A percentile compares a stretch with the other conserved stretches of the same genome.
These are phyloP conservation scores for Scylla paramamosain DNA, from an alignment of 1,140 invertebrate genomes.

Conservation along the genomic window DNA sequence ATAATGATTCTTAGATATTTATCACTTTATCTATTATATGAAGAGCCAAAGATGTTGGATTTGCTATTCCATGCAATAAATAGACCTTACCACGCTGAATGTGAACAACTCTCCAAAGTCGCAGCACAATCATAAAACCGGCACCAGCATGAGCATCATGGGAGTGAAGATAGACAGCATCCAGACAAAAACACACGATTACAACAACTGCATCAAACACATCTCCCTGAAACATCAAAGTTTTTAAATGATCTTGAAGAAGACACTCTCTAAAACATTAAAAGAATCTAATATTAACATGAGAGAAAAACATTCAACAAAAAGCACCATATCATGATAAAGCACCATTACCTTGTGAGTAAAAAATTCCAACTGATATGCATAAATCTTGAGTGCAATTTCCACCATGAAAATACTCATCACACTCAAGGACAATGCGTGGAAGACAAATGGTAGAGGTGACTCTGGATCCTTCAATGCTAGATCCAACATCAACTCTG, in stretches of 20 bases:
- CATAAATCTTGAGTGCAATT: conserved; percentile 68
- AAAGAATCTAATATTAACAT: not conserved
- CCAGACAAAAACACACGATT: conserved; percentile 60
- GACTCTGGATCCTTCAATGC: conserved; percentile 46
- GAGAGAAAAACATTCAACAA: not conserved
- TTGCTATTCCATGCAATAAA: not conserved
- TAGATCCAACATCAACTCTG: conserved; percentile 65
- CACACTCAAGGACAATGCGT: conserved; percentile 60
- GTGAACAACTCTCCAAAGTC: conserved; percentile 66
- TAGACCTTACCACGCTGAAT: conserved; percentile 67
- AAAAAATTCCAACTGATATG: conserved; percentile 69
- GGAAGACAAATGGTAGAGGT: conserved; percentile 60
- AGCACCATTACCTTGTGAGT: conserved; percentile 57
- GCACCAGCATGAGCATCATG: conserved; percentile 71
- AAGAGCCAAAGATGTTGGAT: not conserved
- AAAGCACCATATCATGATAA: too few species aligned
- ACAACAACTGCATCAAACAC: conserved; percentile 74
- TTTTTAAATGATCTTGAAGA: not conserved
- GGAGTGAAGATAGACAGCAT: conserved; percentile 67
- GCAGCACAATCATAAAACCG: conserved; percentile 69
- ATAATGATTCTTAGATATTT: not conserved
- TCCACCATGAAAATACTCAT: conserved; percentile 64
- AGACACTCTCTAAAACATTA: not conserved
- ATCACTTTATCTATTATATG: too few species aligned
- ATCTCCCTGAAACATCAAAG: conserved; percentile 59